These are phyloP conservation scores for Ophion ventricosus DNA, from an alignment of 2,888 invertebrate species.

Conservation along the genomic window DNA sequence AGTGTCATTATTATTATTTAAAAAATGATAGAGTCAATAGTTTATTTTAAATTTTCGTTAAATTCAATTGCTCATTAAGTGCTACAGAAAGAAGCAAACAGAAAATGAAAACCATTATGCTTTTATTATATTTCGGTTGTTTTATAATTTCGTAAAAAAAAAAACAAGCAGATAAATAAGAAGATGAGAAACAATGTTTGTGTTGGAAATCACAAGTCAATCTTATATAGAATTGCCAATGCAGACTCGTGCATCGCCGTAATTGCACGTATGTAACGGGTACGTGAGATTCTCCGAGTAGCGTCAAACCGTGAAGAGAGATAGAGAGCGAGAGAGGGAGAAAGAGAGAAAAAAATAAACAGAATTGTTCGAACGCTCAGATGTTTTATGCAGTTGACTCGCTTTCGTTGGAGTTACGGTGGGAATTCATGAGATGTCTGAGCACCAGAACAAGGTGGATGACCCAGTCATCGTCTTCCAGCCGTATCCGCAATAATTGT, in stretches of 20 bases:
- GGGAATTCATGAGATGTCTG: slow-evolving; percentile 9
- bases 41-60: no score
- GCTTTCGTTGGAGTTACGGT: slow-evolving; percentile 43
- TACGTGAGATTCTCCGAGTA: slow-evolving; percentile 43
- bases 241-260: background rate
- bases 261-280: slow-evolving; percentile 50
- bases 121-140: background rate
- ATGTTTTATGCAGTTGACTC: slow-evolving; percentile 40
- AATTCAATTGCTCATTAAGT: no score
- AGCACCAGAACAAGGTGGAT: background rate
- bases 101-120: no score
- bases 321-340: no score
- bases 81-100: no score
- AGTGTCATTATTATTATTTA: no score
- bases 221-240: background rate
- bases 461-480: background rate
- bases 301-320: slow-evolving; percentile 46
- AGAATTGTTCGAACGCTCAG: slow-evolving; percentile 29
- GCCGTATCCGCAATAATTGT: background rate
- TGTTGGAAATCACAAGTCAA: background rate
- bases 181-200: background rate
- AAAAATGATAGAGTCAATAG: no score
- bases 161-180: background rate
- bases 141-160: background rate
- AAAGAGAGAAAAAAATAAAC: background rate